Percentiles rank a stretch among this genome's conserved stretches.
Evolutionary conservation across 2,888 invertebrate genomes (phyloP).

Genomic region (Liopterus haemorrhoidalis): DNA sequence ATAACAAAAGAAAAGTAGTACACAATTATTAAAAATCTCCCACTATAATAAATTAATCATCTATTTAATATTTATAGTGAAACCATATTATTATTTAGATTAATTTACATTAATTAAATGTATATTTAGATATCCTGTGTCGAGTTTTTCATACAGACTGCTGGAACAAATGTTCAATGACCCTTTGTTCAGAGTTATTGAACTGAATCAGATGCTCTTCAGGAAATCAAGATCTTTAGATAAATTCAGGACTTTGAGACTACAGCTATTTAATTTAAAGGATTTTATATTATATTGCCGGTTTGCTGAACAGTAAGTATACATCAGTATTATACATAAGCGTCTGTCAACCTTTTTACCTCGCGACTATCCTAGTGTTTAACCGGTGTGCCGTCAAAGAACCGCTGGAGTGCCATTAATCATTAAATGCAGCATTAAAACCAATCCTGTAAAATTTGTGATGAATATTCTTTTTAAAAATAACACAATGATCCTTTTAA

Average conservation of each 20-base stretch:
- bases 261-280: constrained; percentile 63
- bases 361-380: no score
- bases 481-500: no score
- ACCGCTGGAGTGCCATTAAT: no score
- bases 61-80: not conserved
- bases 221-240: constrained; percentile 57
- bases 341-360: no score
- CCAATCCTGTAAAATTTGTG: no score
- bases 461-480: no score
- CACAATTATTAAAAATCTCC: no score
- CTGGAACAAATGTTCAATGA: constrained; percentile 70
- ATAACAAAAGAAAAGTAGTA: no score
- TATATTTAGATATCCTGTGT: constrained; percentile 65
- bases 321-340: no score
- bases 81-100: constrained; percentile 2
- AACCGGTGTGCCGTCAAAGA: no score
- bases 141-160: constrained; percentile 70
- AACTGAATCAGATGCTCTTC: constrained; percentile 63
- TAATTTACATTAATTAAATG: constrained; percentile 19
- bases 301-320: constrained; percentile 56
- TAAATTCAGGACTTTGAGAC: constrained; percentile 55
- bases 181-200: constrained; percentile 69
- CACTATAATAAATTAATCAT: no score
- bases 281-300: constrained; percentile 67
- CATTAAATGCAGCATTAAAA: no score